A percentile compares a stretch with the other conserved stretches of the same genome.
These are phyloP conservation scores for Antechinus flavipes DNA, from an alignment of 2,113 vertebrate genomes.

Conservation along the genomic window DNA sequence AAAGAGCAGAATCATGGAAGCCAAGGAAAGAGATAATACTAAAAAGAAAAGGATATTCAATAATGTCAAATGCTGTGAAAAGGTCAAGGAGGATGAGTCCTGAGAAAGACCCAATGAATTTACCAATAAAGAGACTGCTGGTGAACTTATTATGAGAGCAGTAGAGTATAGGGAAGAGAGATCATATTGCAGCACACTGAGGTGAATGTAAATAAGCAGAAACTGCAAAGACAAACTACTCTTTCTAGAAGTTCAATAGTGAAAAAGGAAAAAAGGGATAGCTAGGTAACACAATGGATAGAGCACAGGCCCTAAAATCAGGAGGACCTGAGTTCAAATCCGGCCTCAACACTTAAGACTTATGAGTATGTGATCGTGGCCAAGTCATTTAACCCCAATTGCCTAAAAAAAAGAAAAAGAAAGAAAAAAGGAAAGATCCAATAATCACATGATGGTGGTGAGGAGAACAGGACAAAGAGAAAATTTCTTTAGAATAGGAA, in stretches of 20 bases:
- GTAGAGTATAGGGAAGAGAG: not conserved
- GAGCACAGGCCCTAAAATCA: too few species aligned
- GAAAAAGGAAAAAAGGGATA: not conserved
- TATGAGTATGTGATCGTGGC: too few species aligned
- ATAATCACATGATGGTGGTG: not conserved
- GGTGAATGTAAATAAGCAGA: not conserved
- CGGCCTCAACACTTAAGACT: too few species aligned
- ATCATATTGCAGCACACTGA: not conserved
- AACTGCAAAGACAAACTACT: not conserved
- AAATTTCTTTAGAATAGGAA: not conserved
- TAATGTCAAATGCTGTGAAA: not conserved
- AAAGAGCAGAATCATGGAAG: not conserved
- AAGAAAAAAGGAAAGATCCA: not conserved
- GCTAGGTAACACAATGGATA: too few species aligned
- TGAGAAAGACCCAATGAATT: not conserved
- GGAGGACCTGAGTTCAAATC: too few species aligned
- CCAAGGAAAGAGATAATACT: not conserved
- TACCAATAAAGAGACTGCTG: not conserved
- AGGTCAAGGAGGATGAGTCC: not conserved
- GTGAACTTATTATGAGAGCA: not conserved
- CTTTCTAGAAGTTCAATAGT: not conserved
- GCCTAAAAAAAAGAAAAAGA: too few species aligned
- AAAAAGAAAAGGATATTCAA: not conserved
- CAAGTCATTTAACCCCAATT: too few species aligned
- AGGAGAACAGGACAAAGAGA: not conserved